These are phyloP conservation scores for Austrofundulus limnaeus DNA, from an alignment of 2,113 vertebrate species.

Conservation along the genomic window DNA sequence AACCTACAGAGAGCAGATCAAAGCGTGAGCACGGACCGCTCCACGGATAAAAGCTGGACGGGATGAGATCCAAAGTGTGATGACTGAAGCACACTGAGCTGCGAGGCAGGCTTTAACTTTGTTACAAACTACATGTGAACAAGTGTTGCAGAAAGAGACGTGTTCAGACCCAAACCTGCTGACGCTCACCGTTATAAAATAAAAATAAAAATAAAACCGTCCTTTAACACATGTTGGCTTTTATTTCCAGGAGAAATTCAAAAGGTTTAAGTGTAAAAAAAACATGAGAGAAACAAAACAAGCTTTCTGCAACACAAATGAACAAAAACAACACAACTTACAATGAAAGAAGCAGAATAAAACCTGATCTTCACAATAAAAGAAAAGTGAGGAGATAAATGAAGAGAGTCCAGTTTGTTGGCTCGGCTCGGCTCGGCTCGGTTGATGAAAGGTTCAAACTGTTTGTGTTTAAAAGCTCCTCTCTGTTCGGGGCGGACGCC, in stretches of 20 bases:
- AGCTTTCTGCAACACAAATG: no score
- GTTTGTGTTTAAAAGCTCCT: conserved; percentile 4
- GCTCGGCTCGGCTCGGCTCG: background rate
- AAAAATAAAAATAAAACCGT: background rate
- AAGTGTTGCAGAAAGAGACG: background rate
- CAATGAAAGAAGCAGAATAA: no score
- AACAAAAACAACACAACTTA: no score
- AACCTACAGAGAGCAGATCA: conserved; percentile 26
- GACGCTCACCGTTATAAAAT: no score
- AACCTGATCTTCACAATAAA: background rate
- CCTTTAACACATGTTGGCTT: no score
- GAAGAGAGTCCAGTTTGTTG: background rate
- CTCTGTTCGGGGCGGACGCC: background rate
- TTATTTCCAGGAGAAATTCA: no score
- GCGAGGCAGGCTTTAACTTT: background rate
- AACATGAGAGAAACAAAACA: no score
- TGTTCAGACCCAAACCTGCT: background rate
- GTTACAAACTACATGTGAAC: no score
- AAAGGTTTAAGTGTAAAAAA: no score
- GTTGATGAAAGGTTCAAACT: conserved; percentile 14
- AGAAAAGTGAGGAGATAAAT: conserved; percentile 1
- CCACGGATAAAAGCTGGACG: no score
- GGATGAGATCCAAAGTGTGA: conserved; percentile 10
- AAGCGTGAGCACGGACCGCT: conserved; percentile 17
- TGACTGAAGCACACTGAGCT: background rate